Conservation (phyloP, 2,113 vertebrate species). For the Mesitornis unicolor region DNA sequence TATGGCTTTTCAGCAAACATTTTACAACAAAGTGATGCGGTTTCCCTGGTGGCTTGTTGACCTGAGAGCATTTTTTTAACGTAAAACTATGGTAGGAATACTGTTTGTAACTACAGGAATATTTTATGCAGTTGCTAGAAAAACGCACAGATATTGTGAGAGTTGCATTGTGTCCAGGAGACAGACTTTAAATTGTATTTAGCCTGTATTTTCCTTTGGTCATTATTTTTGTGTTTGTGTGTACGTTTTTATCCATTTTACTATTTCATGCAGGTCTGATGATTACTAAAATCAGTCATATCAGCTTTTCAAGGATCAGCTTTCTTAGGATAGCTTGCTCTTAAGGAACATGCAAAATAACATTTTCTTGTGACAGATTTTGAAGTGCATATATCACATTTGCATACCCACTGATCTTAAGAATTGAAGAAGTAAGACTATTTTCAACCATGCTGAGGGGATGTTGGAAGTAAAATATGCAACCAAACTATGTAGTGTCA, state of each 20-base stretch:
- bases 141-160: neutral
- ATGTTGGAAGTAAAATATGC: neutral
- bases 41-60: neutral
- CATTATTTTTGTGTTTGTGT: neutral
- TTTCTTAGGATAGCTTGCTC: neutral
- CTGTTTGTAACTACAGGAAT: neutral
- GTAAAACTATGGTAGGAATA: rapidly evolving
- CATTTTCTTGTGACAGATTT: neutral
- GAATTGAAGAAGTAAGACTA: neutral
- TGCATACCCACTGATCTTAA: neutral
- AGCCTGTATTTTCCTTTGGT: neutral
- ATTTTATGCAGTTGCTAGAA: neutral
- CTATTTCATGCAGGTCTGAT: neutral
- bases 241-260: neutral
- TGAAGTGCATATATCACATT: neutral
- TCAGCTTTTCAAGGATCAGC: neutral
- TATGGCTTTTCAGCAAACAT: neutral
- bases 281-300: neutral
- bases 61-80: neutral
- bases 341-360: neutral
- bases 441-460: neutral
- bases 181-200: neutral
- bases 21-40: neutral
- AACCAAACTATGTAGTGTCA: neutral
- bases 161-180: neutral